Conservation (phyloP, 92 coral and sea anemone species). For the Metridium senile region DNA sequence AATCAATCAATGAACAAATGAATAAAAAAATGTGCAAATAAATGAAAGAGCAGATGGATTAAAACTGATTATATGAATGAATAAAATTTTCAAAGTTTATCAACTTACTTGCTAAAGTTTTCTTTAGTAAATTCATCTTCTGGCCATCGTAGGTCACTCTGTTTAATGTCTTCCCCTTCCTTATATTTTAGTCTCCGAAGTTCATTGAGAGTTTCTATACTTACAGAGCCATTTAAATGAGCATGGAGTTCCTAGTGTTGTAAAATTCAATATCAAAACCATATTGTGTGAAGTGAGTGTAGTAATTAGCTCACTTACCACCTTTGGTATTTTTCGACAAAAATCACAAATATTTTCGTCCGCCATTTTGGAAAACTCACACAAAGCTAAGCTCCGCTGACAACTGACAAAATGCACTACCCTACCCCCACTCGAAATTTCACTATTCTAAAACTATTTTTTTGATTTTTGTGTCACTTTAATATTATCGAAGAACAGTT, state of each 20-base stretch:
- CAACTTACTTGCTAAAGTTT: conserved; percentile 79
- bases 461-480: too few relatives aligned
- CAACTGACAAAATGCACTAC: background rate
- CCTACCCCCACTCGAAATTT: too few relatives aligned
- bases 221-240: conserved; percentile 93
- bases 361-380: conserved; percentile 41
- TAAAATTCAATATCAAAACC: too few relatives aligned
- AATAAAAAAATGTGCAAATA: too few relatives aligned
- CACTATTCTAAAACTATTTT: too few relatives aligned
- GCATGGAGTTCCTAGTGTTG: conserved; percentile 95
- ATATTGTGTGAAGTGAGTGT: too few relatives aligned
- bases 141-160: conserved; percentile 52
- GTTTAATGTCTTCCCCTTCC: conserved; percentile 21
- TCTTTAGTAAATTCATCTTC: conserved; percentile 52
- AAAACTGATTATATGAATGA: background rate
- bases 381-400: too few relatives aligned
- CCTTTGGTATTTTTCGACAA: conserved; percentile 55
- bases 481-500: too few relatives aligned
- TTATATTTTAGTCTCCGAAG: conserved; percentile 41
- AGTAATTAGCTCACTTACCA: conserved; percentile 45
- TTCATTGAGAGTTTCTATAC: conserved; percentile 72
- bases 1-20: too few relatives aligned
- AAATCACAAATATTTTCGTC: conserved; percentile 29
- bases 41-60: too few relatives aligned
- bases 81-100: too few relatives aligned